Evolutionary conservation across 2,797 vertebrate genomes (phyloP).

Genomic region (Xenops minutus): DNA sequence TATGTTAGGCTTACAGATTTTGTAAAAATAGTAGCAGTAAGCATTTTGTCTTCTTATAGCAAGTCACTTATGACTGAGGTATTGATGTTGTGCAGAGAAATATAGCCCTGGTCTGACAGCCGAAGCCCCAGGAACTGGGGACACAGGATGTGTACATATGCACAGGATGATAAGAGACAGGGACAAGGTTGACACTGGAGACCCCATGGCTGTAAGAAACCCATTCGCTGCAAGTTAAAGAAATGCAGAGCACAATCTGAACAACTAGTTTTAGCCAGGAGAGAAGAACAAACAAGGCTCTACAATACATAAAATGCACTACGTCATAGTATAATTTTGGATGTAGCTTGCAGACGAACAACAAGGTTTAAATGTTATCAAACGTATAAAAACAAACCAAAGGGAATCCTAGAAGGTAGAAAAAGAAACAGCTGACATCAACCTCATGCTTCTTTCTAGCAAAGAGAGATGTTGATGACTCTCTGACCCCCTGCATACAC

Average conservation of each 20-base stretch:
- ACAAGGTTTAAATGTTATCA: not conserved
- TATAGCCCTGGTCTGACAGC: not conserved
- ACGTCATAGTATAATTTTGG: not conserved
- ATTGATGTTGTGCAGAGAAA: not conserved
- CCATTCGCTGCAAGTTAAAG: not conserved
- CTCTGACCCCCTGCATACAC: not conserved
- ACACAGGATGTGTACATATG: not conserved
- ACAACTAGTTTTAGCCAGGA: not conserved
- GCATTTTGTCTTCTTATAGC: not conserved
- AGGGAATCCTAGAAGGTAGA: not conserved
- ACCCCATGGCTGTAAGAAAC: not conserved
- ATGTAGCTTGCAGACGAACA: not conserved
- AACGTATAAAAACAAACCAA: not conserved
- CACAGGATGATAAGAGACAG: not conserved
- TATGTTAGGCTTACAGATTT: not conserved
- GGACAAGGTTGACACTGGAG: not conserved
- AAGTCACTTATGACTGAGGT: not conserved
- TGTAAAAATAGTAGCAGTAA: not conserved
- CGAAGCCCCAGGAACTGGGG: not conserved
- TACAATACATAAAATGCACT: not conserved
- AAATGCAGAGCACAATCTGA: not conserved
- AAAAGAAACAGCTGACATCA: not conserved
- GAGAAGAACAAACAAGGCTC: not conserved
- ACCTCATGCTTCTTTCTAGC: not conserved
- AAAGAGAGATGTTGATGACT: not conserved